These are phyloP conservation scores for Pao palembangensis DNA, from an alignment of 2,113 vertebrate genomes.

Conservation along the genomic window DNA sequence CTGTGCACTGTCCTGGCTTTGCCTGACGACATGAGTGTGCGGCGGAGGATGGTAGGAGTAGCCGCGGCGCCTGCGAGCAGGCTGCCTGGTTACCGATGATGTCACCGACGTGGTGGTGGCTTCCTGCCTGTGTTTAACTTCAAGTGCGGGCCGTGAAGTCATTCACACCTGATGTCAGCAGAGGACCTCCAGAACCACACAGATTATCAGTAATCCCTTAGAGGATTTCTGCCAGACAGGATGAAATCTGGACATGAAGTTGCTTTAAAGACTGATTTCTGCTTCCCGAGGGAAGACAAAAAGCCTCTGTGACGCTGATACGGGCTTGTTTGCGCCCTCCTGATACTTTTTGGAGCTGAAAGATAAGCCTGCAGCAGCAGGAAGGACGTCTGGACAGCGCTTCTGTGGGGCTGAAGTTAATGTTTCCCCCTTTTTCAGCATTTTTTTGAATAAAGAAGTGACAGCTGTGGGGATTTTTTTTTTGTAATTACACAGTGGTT, in stretches of 20 bases:
- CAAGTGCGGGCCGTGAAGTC: background rate
- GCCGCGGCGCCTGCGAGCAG: background rate
- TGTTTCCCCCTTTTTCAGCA: slow-evolving; percentile 22
- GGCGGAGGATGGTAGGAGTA: background rate
- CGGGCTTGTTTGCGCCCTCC: no score
- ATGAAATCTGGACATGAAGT: no score
- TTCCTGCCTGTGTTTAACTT: accelerated
- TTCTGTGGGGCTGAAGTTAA: background rate
- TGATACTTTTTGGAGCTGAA: background rate
- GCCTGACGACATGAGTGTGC: slow-evolving; percentile 3
- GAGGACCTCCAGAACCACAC: no score
- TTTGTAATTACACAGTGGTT: slow-evolving; percentile 17
- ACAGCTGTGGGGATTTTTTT: background rate
- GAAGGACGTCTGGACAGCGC: background rate
- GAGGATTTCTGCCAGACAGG: no score
- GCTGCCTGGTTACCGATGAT: slow-evolving; percentile 26
- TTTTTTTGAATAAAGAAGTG: background rate
- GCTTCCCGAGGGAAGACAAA: no score
- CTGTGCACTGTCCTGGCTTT: no score
- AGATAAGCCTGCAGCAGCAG: background rate
- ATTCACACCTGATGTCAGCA: no score
- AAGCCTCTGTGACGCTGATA: no score
- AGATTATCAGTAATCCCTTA: no score
- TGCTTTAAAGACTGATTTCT: no score
- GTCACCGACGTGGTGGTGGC: background rate